These are phyloP conservation scores for Drosophila affinis DNA, from an alignment of 2,888 invertebrate species.

Conservation along the genomic window DNA sequence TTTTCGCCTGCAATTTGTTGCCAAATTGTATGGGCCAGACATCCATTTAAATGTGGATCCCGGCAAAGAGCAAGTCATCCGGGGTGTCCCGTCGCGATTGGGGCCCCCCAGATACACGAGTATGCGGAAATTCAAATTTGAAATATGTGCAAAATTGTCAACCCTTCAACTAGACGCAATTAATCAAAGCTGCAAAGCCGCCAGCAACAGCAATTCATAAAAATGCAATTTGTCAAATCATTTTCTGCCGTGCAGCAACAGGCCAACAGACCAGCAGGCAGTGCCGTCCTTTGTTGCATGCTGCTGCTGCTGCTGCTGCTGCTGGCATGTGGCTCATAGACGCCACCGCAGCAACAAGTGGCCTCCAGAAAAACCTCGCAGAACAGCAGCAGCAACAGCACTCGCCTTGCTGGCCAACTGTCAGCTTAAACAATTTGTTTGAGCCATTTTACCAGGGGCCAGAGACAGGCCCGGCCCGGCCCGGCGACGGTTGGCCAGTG, in stretches of 20 bases:
- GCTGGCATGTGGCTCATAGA: conserved; percentile 31
- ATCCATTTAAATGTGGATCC: conserved; percentile 29
- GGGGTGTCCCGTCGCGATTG: not conserved
- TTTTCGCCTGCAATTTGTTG: conserved; percentile 42
- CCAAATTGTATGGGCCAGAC: conserved; percentile 39
- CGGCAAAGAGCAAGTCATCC: conserved; percentile 20
- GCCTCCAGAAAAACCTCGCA: not conserved
- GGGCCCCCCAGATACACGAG: conserved; percentile 13
- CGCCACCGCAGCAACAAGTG: conserved; percentile 68
- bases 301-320: not conserved
- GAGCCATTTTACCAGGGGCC: conserved; percentile 62
- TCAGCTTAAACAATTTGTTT: conserved; percentile 80
- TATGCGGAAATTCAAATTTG: conserved; percentile 54
- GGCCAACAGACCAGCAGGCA: too few relatives aligned
- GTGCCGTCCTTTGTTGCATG: not conserved
- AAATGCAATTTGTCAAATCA: conserved; percentile 79
- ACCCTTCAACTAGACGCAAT: conserved; percentile 68
- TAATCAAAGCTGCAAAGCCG: conserved; percentile 57
- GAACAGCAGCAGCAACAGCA: conserved; percentile 26
- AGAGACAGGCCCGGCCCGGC: conserved; percentile 14
- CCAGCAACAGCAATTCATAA: conserved; percentile 65
- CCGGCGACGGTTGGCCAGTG: conserved; percentile 33
- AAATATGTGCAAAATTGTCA: conserved; percentile 65
- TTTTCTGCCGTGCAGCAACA: conserved; percentile 16
- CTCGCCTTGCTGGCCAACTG: conserved; percentile 67